Evolutionary conservation across 2,113 vertebrate species (phyloP).

Genomic region (Lanius collurio): DNA sequence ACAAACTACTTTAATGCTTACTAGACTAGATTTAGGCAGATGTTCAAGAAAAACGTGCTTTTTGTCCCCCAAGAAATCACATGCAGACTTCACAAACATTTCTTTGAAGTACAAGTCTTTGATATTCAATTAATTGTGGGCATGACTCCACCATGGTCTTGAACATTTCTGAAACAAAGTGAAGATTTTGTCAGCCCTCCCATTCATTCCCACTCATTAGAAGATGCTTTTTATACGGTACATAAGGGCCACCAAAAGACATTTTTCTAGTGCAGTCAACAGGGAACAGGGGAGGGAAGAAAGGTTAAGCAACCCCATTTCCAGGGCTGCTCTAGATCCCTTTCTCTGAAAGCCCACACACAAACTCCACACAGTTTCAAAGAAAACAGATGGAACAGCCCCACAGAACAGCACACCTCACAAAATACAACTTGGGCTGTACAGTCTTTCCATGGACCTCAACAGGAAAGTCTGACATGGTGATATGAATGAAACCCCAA

Average conservation of each 20-base stretch:
- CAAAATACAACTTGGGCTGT: not conserved
- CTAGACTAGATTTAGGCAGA: not conserved
- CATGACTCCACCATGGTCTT: not conserved
- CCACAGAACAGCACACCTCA: not conserved
- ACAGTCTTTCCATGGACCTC: not conserved
- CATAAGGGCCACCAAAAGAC: not conserved
- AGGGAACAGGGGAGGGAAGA: accelerated
- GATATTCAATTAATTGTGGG: not conserved
- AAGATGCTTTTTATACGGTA: not conserved
- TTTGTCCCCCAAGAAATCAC: not conserved
- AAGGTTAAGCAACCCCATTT: not conserved
- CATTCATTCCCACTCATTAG: not conserved
- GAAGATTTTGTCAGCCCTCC: not conserved
- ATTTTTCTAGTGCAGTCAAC: not conserved
- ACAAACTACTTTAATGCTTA: not conserved
- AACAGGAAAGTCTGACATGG: not conserved
- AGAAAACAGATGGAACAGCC: not conserved
- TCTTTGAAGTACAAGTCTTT: not conserved
- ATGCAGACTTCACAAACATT: not conserved
- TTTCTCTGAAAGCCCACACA: not conserved
- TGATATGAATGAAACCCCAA: not conserved
- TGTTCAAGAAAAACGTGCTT: not conserved
- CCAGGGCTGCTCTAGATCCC: not conserved
- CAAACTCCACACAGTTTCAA: not conserved
- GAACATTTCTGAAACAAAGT: not conserved